Base-by-base conservation (phyloP, 64 coral and sea anemone species). In the Montipora sp. region DNA sequence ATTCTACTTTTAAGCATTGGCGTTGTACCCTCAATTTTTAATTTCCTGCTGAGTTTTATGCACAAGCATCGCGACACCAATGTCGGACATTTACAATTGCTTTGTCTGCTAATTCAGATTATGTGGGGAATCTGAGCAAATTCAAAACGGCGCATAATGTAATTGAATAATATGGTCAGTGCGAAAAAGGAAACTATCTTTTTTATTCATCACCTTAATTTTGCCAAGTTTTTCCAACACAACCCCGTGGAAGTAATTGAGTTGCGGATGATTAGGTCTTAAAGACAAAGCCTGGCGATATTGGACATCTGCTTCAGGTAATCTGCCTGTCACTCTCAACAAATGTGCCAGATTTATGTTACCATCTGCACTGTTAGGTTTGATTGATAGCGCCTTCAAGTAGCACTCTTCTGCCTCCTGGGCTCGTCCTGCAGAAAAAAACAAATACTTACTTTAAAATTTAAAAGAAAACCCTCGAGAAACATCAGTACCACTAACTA, bases 141-240 rank as follows among this genome's bases (percentile, higher is more conserved):
- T 36, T 36, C 36, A 36, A 36, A 36, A 36, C 36, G 36, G 1
- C 0, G 36, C 0, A 36, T 36, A 36, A 36, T 36, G 0, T 36
- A 36, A 36, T 36, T 36, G 36, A 36, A 36, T 36, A 36, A 36
- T 36, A 36, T 36, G 36, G 36, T 36, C 0, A 36, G 36, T 36
- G 36, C 2, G 36, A 36, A 36, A 36, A 36, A 36, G 2, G 36
- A 36, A 36, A 36, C 36, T 36, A 36, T 36, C 36, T 36, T 36
- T 36, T 36, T 36, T 36, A 36, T 36, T 36, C 36, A 36, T 36
- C 36, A 96, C 95, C 91, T 93, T 93, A 10, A 43, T 18, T 71
- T 90, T 90, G 21, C 91, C 91, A 19, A 96, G 88, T 47, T 96
- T 93, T 46, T 96, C 95, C 78, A 96, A 51, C 0, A 96, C 95